Evolutionary conservation across 1,140 invertebrate genomes (phyloP).

Genomic region (Drosophila trapezifrons): DNA sequence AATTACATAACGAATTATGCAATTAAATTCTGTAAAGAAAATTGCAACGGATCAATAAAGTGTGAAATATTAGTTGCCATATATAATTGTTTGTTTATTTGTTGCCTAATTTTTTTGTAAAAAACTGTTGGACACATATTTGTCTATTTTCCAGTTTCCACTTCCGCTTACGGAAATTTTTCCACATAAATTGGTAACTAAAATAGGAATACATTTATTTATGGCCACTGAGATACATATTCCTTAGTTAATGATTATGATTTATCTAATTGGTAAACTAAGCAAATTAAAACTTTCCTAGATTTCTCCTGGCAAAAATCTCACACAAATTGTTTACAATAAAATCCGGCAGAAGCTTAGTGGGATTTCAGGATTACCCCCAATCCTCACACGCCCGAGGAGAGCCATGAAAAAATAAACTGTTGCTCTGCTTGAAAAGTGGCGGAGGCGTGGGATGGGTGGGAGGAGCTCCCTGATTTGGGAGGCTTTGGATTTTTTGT

Average conservation of each 20-base stretch:
- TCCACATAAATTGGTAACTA: neutral
- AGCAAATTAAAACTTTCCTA: neutral
- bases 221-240: neutral
- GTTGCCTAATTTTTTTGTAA: neutral
- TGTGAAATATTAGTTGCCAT: constrained; percentile 3
- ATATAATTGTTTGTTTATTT: neutral
- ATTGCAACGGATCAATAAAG: neutral
- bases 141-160: neutral
- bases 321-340: constrained; percentile 22
- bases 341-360: constrained; percentile 17
- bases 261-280: neutral
- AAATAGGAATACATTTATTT: too few relatives aligned
- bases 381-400: constrained; percentile 12
- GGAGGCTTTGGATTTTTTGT: constrained; percentile 58
- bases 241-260: neutral
- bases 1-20: constrained; percentile 4
- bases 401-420: constrained; percentile 67
- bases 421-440: constrained; percentile 56
- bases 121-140: neutral
- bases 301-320: constrained; percentile 7
- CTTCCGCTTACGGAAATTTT: neutral
- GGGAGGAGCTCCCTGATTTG: constrained; percentile 32
- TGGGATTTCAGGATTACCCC: constrained; percentile 16
- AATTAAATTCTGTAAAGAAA: constrained; percentile 1
- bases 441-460: neutral